These are phyloP conservation scores for Epinotia nisella DNA, from an alignment of 2,888 invertebrate species.

Conservation along the genomic window DNA sequence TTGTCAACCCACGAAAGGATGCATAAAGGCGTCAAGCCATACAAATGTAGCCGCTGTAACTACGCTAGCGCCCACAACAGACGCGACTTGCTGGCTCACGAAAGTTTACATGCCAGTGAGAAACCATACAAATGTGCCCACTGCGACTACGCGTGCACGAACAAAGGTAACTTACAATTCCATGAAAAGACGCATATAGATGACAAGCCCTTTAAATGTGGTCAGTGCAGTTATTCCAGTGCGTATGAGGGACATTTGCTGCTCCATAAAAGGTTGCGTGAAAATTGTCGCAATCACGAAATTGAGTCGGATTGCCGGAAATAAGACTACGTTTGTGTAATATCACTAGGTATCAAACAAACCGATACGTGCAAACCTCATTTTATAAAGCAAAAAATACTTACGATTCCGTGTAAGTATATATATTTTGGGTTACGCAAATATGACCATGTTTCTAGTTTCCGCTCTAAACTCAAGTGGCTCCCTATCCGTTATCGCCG, in stretches of 20 bases:
- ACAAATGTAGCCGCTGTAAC: not conserved
- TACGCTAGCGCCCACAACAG: not conserved
- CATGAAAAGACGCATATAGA: not conserved
- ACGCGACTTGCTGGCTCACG: not conserved
- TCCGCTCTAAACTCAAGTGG: too few species aligned
- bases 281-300: not conserved
- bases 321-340: not conserved
- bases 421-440: too few species aligned
- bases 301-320: not conserved
- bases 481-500: too few species aligned
- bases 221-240: not conserved
- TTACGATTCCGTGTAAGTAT: too few species aligned
- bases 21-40: not conserved
- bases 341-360: not conserved
- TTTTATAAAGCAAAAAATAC: too few species aligned
- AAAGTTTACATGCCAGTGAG: not conserved
- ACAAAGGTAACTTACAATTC: not conserved
- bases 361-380: too few species aligned
- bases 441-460: too few species aligned
- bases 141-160: not conserved
- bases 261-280: not conserved
- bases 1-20: not conserved
- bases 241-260: not conserved
- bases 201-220: not conserved
- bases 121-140: not conserved